phyloP scores from a whole-genome alignment of 1,140 invertebrate species.

The Probaryconus sp. region DNA sequence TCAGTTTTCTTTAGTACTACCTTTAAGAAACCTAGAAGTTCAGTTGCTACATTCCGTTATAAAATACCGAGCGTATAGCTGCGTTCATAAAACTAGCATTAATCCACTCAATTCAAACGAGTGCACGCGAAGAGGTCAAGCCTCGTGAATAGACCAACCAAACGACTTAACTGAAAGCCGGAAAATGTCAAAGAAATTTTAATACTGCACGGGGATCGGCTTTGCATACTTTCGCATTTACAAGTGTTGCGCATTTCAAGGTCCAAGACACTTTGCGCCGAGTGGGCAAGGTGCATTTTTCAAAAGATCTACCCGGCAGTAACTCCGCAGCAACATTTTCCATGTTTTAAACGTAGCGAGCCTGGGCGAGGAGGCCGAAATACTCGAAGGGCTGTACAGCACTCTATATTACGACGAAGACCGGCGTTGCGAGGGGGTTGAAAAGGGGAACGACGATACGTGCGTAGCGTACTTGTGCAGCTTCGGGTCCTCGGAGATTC shows the following conservation, averaged over 20 bases:
- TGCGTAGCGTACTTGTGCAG: slow-evolving; percentile 69
- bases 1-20: too few relatives aligned
- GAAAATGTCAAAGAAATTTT: slow-evolving; percentile 40
- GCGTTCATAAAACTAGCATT: slow-evolving; percentile 13
- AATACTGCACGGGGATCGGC: slow-evolving; percentile 20
- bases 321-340: slow-evolving; percentile 56
- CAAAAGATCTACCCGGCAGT: slow-evolving; percentile 52
- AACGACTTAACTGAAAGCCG: slow-evolving; percentile 30
- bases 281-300: slow-evolving; percentile 66
- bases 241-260: slow-evolving; percentile 66
- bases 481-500: slow-evolving; percentile 70
- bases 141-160: slow-evolving; percentile 19
- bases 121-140: slow-evolving; percentile 36
- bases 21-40: too few relatives aligned
- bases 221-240: slow-evolving; percentile 44
- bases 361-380: slow-evolving; percentile 37
- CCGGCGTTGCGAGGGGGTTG: slow-evolving; percentile 46
- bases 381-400: slow-evolving; percentile 44
- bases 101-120: slow-evolving; percentile 30
- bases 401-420: slow-evolving; percentile 36
- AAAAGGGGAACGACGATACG: slow-evolving; percentile 67
- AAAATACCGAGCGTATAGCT: too few relatives aligned
- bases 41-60: too few relatives aligned
- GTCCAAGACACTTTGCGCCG: slow-evolving; percentile 63
- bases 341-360: slow-evolving; percentile 55